Conservation (phyloP, 2,888 invertebrate genomes). For the Microplitis manilae region DNA sequence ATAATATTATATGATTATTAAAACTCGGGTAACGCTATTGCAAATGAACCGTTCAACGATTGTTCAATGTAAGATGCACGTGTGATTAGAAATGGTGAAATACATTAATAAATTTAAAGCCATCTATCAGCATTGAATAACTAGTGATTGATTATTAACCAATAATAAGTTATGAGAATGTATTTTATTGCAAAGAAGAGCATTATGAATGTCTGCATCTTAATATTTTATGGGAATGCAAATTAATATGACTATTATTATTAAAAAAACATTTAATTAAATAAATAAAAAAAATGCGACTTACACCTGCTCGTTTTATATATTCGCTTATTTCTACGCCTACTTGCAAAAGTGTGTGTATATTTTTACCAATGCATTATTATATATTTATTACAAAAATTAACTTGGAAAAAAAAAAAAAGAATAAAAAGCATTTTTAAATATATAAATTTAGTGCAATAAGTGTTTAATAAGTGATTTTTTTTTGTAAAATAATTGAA, state of each 20-base stretch:
- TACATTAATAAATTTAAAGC: not conserved
- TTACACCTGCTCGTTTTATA: slow-evolving; percentile 3
- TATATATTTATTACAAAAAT: not conserved
- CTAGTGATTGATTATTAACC: not conserved
- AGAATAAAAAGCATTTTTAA: not conserved
- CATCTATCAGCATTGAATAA: not conserved
- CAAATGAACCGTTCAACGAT: not conserved
- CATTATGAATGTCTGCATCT: slow-evolving; percentile 15
- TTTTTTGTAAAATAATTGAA: not conserved
- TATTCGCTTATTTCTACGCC: not conserved
- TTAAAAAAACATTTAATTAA: not conserved
- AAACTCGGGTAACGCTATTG: not conserved
- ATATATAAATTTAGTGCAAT: not conserved
- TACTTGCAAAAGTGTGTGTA: not conserved
- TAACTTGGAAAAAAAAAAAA: no score
- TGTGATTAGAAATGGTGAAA: not conserved
- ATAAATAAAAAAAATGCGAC: not conserved
- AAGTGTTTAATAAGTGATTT: not conserved
- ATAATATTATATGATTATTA: not conserved
- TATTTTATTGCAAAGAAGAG: not conserved
- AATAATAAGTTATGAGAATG: no score
- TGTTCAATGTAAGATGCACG: not conserved
- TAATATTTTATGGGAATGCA: slow-evolving; percentile 9
- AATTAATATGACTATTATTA: slow-evolving; percentile 13
- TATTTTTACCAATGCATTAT: not conserved